Percentiles rank a stretch among this genome's conserved stretches.
These are phyloP conservation scores for Drosophila nigrodunni DNA, from an alignment of 1,140 invertebrate genomes.

Conservation along the genomic window DNA sequence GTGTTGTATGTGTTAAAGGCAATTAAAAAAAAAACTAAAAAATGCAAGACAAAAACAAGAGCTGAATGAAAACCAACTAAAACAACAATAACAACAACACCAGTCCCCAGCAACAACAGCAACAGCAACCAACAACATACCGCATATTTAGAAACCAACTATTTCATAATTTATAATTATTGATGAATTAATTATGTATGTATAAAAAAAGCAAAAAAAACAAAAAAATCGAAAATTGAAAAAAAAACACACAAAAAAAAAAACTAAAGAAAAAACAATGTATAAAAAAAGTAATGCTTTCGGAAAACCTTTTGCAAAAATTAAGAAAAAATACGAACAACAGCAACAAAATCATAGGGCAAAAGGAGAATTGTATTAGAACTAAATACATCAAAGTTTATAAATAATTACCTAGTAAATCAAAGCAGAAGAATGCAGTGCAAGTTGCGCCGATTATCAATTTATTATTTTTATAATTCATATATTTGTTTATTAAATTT, in stretches of 20 bases:
- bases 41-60: conserved; percentile 35
- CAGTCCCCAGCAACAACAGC: not conserved
- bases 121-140: conserved; percentile 30
- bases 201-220: conserved; percentile 56
- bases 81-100: conserved; percentile 31
- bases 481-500: conserved; percentile 29
- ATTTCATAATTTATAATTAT: conserved; percentile 78
- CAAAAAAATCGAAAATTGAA: conserved; percentile 56
- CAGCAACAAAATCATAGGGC: conserved; percentile 4
- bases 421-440: conserved; percentile 73
- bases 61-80: conserved; percentile 4
- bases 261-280: conserved; percentile 46
- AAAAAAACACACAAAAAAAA: conserved; percentile 55
- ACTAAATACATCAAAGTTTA: conserved; percentile 6
- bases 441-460: conserved; percentile 63
- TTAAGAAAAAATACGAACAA: conserved; percentile 22
- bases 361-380: conserved; percentile 8
- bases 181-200: conserved; percentile 79
- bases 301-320: conserved; percentile 19
- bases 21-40: conserved; percentile 39
- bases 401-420: conserved; percentile 70
- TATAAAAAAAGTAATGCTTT: conserved; percentile 33
- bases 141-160: conserved; percentile 35
- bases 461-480: conserved; percentile 11
- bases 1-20: conserved; percentile 64